Percentiles rank a stretch among this genome's conserved stretches.
phyloP scores from a whole-genome alignment of 1,140 invertebrate genomes.

The Pantala flavescens region DNA sequence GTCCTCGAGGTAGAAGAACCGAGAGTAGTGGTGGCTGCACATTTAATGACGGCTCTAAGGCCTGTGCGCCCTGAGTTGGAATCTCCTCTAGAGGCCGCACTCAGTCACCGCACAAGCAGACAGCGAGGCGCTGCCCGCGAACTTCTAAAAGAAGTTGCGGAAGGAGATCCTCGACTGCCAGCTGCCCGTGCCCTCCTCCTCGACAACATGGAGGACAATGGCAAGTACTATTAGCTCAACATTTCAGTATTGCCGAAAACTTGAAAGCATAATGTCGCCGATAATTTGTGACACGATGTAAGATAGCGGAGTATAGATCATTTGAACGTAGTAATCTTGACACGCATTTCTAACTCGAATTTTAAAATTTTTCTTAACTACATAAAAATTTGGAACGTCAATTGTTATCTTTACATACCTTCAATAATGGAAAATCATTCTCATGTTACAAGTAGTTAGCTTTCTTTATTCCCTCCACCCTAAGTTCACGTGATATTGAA shows the following conservation, averaged over 20 bases:
- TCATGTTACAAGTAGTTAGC: too few species aligned
- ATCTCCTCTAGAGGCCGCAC: conserved; percentile 63
- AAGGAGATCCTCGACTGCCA: conserved; percentile 43
- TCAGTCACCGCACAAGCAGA: conserved; percentile 40
- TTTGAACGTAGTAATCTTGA: not conserved
- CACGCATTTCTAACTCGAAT: too few species aligned
- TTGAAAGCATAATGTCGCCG: too few species aligned
- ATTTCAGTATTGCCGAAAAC: not conserved
- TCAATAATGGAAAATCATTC: too few species aligned
- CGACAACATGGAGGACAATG: conserved; percentile 76
- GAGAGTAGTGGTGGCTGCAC: conserved; percentile 72
- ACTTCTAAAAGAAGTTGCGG: conserved; percentile 59
- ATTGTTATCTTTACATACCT: too few species aligned
- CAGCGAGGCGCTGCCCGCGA: conserved; percentile 67
- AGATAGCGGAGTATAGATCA: conserved; percentile 5
- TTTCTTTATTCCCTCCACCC: too few species aligned
- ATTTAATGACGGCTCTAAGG: conserved; percentile 77
- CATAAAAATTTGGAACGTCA: too few species aligned
- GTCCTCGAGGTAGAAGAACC: conserved; percentile 78
- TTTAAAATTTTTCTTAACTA: too few species aligned
- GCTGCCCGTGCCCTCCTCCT: conserved; percentile 69
- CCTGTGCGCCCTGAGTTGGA: conserved; percentile 71
- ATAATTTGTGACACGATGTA: too few species aligned
- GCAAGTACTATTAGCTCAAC: conserved; percentile 38
- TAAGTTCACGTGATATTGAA: too few species aligned